Evolutionary conservation across 1,140 invertebrate species (phyloP), one percentile per base, ranked within the genome.

Genomic region (Bombus pyrosoma): DNA sequence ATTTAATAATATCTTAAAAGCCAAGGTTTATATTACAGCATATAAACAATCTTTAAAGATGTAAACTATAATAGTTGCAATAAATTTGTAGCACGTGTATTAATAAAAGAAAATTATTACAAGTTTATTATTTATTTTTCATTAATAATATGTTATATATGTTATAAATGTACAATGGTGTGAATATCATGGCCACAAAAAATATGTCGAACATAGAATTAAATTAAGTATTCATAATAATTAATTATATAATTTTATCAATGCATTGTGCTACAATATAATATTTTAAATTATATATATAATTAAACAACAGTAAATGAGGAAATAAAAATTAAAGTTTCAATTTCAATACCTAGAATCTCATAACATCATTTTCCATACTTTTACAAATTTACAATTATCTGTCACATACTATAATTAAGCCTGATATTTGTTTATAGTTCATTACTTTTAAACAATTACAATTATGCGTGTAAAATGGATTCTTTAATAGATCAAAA

Each of bases 141-240:
- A 34, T 34, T n/a, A 68, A 34, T 34, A 53, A 53, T 0, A 68
- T 81, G 79, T 81, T 81, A 53, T 53, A 18, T 82, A 71, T 85
- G 22, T 77, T 53, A 86, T 81, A 85, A 87, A 66, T 73, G 41
- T 88, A 86, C 76, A 86, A 81, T 66, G 18, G 1, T 53, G 18
- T 53, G 43, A 62, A n/a, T 88, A 74, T 41, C 41, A 75, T 83
- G 47, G 69, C 71, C 57, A 88, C 83, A 68, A 86, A 68, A 66
- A 69, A 86, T 80, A 22, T 32, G 66, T 89, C 62, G 39, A 86
- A 89, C 12, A 18, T 83, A 85, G 64, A 76, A 82, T 37, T 85
- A 66, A 39, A 34, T 22, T 74, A 47, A 81, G 74, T 66, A 59
- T 66, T 73, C 13, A 39, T 41, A 74, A 81, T 74, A 66, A 22